Evolutionary conservation across 2,888 invertebrate genomes (phyloP).

Genomic region (Trachelus tabidus): DNA sequence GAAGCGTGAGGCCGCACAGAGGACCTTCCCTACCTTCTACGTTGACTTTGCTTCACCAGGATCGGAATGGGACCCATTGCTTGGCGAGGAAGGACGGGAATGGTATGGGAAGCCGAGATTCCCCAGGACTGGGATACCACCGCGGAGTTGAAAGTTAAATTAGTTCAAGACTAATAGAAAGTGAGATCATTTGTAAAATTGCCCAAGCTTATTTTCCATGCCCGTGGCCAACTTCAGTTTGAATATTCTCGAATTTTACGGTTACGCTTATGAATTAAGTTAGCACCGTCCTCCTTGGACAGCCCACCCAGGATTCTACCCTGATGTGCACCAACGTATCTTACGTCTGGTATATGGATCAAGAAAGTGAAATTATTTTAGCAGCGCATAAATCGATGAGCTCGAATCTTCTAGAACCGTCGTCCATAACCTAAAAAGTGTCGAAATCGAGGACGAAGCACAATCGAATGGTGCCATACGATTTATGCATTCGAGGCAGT

Average conservation of each 20-base stretch:
- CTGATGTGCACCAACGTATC: too few species aligned
- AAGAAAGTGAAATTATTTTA: neutral
- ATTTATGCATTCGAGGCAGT: neutral
- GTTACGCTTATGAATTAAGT: slow-evolving; percentile 3
- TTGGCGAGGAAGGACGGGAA: too few species aligned
- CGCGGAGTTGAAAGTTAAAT: slow-evolving; percentile 11
- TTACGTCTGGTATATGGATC: too few species aligned
- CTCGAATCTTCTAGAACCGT: too few species aligned
- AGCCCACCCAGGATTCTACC: neutral
- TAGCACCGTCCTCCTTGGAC: neutral
- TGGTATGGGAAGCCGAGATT: neutral
- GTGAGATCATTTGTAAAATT: slow-evolving; percentile 14
- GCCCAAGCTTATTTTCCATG: neutral
- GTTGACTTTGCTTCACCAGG: neutral
- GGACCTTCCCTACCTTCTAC: neutral
- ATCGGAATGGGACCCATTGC: too few species aligned
- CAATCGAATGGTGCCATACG: neutral
- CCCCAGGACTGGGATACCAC: neutral
- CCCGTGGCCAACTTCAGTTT: neutral
- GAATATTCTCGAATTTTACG: neutral
- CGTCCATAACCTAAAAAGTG: neutral
- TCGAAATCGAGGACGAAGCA: neutral
- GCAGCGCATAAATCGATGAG: neutral
- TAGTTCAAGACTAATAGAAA: slow-evolving; percentile 14
- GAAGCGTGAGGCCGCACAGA: neutral